A percentile compares a stretch with the other conserved stretches of the same genome.
Evolutionary conservation across 2,797 vertebrate species (phyloP).

Genomic region (Etheostoma nigrum): DNA sequence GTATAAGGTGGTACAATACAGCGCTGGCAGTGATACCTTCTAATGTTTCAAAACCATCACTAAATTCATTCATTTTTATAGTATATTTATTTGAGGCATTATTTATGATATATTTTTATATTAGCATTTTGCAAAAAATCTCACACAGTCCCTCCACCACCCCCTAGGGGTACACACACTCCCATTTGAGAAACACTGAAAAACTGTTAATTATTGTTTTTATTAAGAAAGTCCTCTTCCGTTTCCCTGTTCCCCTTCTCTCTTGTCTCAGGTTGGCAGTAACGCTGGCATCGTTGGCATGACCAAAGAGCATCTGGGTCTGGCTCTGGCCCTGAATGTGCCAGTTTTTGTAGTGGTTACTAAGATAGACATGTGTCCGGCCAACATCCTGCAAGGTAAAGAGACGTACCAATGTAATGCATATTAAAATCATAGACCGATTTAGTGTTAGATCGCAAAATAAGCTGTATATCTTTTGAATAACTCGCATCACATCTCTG

Average conservation of each 20-base stretch:
- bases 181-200: too few species aligned
- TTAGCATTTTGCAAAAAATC: too few species aligned
- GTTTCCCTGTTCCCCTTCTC: neutral
- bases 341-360: slow-evolving; percentile 98
- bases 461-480: neutral
- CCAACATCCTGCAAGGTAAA: slow-evolving; percentile 96
- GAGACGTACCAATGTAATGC: slow-evolving; percentile 16
- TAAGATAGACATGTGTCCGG: slow-evolving; percentile 99
- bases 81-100: too few species aligned
- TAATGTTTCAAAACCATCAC: too few species aligned
- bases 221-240: neutral
- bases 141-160: too few species aligned
- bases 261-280: slow-evolving; percentile 91
- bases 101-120: too few species aligned
- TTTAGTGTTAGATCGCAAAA: neutral
- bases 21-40: too few species aligned
- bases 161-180: too few species aligned
- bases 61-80: too few species aligned
- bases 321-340: slow-evolving; percentile 95
- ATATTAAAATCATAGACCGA: neutral
- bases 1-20: too few species aligned
- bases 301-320: slow-evolving; percentile 97
- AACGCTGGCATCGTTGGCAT: slow-evolving; percentile 98
- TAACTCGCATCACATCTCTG: neutral
- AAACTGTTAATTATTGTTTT: too few species aligned